Base-by-base conservation (phyloP, 2,888 invertebrate species). In the Cyclophora albipunctata region DNA sequence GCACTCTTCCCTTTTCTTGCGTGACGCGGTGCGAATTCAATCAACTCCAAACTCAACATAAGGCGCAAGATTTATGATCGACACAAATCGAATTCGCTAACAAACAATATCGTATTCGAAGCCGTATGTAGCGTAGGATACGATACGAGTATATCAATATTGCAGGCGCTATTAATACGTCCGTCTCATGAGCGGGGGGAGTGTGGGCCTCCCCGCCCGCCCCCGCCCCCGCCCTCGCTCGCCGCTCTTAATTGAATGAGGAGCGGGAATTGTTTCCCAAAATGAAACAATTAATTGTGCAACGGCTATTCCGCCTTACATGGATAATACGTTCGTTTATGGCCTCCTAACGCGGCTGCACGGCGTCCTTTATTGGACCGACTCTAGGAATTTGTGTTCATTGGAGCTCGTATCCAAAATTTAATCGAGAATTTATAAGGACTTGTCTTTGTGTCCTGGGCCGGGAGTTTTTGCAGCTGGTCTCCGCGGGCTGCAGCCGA, bases 241-340 rank as follows among this genome's bases (percentile, higher is more conserved):
- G 87, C 84, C 87, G 84, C 87, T 87, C 87, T 86, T 88, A 88
- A 88, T 88, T 88, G 88, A 88, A 88, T 88, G 88, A 88, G 88
- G 87, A 88, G 87, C 86, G 87, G 87, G 86, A 88, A 88, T 87
- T 88, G 88, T 88, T 87, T 88, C 88, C 88, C 87, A 87, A 88
- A 88, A 88, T 88, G 87, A 88, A 88, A 88, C 88, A 88, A 88
- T 88, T 88, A 88, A 88, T 88, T 88, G 88, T 88, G 88, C 87
- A 88, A 88, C 87, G 88, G 88, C 87, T 86, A 88, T 88, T 85
- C 80, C 85, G 88, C 86, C 88, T 88, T 88, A 88, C 87, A 88
- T 88, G 88, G 88, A 87, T 88, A 88, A 88, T 87, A 86, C 86
- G 87, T 85, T 84, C 88, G 87, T 88, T 87, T 87, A 87, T 87